Evolutionary conservation across 1,140 invertebrate genomes (phyloP).

Genomic region (Bombus pascuorum): DNA sequence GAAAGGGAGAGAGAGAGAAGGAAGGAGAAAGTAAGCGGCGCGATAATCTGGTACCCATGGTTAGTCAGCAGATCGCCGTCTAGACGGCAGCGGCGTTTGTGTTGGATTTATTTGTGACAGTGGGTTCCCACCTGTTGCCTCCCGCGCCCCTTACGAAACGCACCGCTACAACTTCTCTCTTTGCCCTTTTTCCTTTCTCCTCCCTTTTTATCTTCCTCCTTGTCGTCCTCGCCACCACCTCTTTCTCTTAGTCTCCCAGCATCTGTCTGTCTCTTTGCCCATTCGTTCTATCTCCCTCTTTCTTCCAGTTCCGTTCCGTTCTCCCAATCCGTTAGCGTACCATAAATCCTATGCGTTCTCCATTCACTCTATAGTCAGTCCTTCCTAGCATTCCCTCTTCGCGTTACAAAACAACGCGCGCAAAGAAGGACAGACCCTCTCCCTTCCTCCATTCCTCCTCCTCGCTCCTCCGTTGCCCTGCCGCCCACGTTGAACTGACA

Average conservation of each 20-base stretch:
- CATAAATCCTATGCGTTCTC: slow-evolving; percentile 57
- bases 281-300: slow-evolving; percentile 26
- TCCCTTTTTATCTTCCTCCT: slow-evolving; percentile 24
- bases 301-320: slow-evolving; percentile 16
- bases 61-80: slow-evolving; percentile 74
- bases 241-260: slow-evolving; percentile 31
- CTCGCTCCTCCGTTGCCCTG: neutral
- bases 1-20: neutral
- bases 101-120: slow-evolving; percentile 79
- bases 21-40: slow-evolving; percentile 20
- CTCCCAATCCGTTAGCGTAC: slow-evolving; percentile 42
- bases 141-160: slow-evolving; percentile 72
- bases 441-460: neutral
- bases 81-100: slow-evolving; percentile 74
- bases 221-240: slow-evolving; percentile 9
- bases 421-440: slow-evolving; percentile 21
- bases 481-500: slow-evolving; percentile 27
- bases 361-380: slow-evolving; percentile 45
- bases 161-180: slow-evolving; percentile 59
- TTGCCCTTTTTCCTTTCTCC: slow-evolving; percentile 53
- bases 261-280: slow-evolving; percentile 45
- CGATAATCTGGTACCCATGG: slow-evolving; percentile 61
- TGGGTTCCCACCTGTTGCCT: slow-evolving; percentile 80
- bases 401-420: slow-evolving; percentile 43
- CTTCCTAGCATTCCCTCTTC: slow-evolving; percentile 47